Evolutionary conservation across 2,888 invertebrate species (phyloP).

Genomic region (Nomada lathburiana): DNA sequence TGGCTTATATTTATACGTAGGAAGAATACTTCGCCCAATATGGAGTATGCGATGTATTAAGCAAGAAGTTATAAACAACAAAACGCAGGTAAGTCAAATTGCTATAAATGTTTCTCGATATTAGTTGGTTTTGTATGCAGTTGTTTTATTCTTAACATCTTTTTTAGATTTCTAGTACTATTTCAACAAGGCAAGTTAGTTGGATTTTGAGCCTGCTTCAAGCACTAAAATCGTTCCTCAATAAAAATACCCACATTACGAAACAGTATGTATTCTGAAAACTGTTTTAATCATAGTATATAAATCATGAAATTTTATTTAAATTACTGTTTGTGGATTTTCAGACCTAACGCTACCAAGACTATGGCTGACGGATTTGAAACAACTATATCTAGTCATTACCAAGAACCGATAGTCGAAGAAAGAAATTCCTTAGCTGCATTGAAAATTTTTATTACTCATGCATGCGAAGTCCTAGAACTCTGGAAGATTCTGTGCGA

Average conservation of each 20-base stretch:
- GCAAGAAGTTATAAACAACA: constrained; percentile 81
- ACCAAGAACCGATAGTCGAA: constrained; percentile 85
- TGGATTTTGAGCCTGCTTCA: constrained; percentile 91
- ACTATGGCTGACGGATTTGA: constrained; percentile 79
- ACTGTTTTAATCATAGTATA: neutral
- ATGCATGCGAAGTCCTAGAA: constrained; percentile 95
- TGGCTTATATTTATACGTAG: constrained; percentile 95
- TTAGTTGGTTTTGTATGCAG: neutral
- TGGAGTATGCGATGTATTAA: constrained; percentile 94
- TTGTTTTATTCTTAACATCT: constrained; percentile 10
- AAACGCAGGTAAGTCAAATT: constrained; percentile 70
- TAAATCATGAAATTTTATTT: constrained; percentile 4
- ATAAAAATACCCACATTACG: constrained; percentile 87
- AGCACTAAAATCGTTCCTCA: constrained; percentile 90
- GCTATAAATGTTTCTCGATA: neutral
- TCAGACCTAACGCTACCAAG: constrained; percentile 72
- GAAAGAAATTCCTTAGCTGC: constrained; percentile 92
- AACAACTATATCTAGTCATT: constrained; percentile 73
- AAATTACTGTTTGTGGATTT: constrained; percentile 71
- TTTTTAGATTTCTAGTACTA: constrained; percentile 76
- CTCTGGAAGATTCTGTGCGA: constrained; percentile 97
- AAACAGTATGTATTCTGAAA: constrained; percentile 74
- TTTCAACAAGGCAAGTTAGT: constrained; percentile 78
- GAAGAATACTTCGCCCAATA: constrained; percentile 94
- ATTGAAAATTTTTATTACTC: constrained; percentile 90